Evolutionary conservation across 2,888 invertebrate genomes (phyloP).

Genomic region (Leptarthrus brevirostris): DNA sequence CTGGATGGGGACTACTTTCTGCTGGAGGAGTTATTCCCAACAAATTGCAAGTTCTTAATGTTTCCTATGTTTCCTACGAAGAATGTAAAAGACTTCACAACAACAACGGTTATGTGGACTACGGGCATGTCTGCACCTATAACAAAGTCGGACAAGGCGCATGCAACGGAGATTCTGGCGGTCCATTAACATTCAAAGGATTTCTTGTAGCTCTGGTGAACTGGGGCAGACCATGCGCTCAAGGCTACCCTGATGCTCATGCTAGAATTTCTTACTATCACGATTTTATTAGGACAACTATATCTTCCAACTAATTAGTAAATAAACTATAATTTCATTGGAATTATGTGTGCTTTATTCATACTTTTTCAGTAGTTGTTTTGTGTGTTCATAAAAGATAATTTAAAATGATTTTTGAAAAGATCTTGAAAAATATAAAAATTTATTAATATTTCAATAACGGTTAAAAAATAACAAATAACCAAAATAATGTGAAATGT

Average conservation of each 20-base stretch:
- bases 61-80: constrained; percentile 67
- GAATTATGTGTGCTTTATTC: too few species aligned
- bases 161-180: constrained; percentile 63
- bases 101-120: constrained; percentile 68
- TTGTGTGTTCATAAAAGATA: too few species aligned
- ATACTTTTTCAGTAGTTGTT: too few species aligned
- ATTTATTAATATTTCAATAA: too few species aligned
- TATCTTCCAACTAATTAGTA: too few species aligned
- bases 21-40: background rate
- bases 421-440: too few species aligned
- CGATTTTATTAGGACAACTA: constrained; percentile 61
- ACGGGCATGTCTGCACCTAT: constrained; percentile 70
- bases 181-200: constrained; percentile 60
- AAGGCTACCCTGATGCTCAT: constrained; percentile 64
- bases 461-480: too few species aligned
- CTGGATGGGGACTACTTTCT: constrained; percentile 73
- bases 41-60: background rate
- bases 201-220: constrained; percentile 63
- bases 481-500: too few species aligned
- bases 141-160: constrained; percentile 71
- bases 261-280: constrained; percentile 60
- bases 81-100: constrained; percentile 70
- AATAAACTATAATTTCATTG: too few species aligned
- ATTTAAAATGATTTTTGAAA: too few species aligned
- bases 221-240: constrained; percentile 64